Base-by-base conservation (phyloP, 2,888 invertebrate genomes). In the Ptilodon capucinus region DNA sequence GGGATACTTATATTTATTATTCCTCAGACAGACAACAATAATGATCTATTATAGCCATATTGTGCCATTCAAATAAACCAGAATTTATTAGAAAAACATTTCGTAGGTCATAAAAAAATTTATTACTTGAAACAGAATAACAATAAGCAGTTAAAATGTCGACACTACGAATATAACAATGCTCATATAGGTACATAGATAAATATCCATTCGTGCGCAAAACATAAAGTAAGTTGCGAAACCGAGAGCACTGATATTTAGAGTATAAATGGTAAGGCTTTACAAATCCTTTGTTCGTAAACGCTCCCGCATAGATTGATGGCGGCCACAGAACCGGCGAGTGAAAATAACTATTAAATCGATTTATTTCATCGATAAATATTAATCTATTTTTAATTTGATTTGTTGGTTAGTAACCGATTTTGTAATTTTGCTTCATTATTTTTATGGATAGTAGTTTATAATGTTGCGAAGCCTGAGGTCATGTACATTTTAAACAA, bases 201-300 rank as follows among this genome's bases (percentile, higher is more conserved):
- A 14, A 14, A 7, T 38, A 19, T 38, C 38, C 13, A 39, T 17
- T 44, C 39, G 16, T 44, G 44, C 30, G n/a, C 25, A 40, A 25
- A 40, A 40, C 25, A 45, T 45, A 54, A 66, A 57, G 57, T 63
- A 48, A 40, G 54, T 61, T 64, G 55, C 61, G 56, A 55, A 60
- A 67, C 54, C 5, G 18, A 40, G 51, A 16, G 14, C 35, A 7
- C 49, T 76, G 77, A 76, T 79, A 80, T 80, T 79, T 74, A 69
- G 65, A 67, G 66, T 71, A 71, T 71, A 68, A 76, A 74, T 63
- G 68, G 65, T 64, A 60, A 57, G 52, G 65, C 54, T 65, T 64
- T 60, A 57, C 68, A 65, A 72, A 75, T 72, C 68, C 73, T 75
- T 78, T 77, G 79, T 79, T 77, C 64, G 63, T 54, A 48, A 57